phyloP scores from a whole-genome alignment of 2,888 invertebrate species.

The Sesamia inferens region DNA sequence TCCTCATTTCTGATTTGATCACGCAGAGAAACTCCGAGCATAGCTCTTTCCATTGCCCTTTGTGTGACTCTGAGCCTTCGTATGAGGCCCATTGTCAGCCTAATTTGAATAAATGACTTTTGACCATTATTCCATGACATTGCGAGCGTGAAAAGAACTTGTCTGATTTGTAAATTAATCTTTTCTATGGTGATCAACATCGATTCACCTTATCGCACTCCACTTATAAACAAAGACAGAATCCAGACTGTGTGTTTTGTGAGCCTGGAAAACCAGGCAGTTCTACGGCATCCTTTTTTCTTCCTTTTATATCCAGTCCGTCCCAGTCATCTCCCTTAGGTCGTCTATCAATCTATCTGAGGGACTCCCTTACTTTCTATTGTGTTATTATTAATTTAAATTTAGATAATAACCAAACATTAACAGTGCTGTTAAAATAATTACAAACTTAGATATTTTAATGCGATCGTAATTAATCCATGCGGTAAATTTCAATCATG shows the following conservation, averaged over 20 bases:
- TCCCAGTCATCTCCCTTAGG: neutral
- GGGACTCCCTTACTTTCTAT: neutral
- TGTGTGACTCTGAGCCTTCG: too few relatives aligned
- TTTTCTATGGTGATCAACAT: neutral
- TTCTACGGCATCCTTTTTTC: too few relatives aligned
- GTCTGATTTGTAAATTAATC: neutral
- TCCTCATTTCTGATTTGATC: too few relatives aligned
- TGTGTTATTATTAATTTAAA: neutral
- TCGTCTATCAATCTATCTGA: neutral
- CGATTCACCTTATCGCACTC: neutral
- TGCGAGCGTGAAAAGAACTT: neutral
- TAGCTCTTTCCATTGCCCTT: too few relatives aligned
- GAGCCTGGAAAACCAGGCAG: too few relatives aligned
- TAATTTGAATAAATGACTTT: too few relatives aligned
- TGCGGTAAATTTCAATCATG: conserved; percentile 45
- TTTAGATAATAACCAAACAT: neutral
- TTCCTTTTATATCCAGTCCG: neutral
- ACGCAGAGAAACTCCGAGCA: too few relatives aligned
- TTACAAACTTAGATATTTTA: conserved; percentile 14
- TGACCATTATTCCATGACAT: too few relatives aligned
- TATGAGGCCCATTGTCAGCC: too few relatives aligned
- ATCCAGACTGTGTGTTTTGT: too few relatives aligned
- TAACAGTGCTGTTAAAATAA: conserved; percentile 17
- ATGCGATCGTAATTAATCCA: conserved; percentile 31
- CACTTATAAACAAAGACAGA: neutral